phyloP scores from a whole-genome alignment of 1,140 invertebrate genomes.

The Lasioglossum albipes region DNA sequence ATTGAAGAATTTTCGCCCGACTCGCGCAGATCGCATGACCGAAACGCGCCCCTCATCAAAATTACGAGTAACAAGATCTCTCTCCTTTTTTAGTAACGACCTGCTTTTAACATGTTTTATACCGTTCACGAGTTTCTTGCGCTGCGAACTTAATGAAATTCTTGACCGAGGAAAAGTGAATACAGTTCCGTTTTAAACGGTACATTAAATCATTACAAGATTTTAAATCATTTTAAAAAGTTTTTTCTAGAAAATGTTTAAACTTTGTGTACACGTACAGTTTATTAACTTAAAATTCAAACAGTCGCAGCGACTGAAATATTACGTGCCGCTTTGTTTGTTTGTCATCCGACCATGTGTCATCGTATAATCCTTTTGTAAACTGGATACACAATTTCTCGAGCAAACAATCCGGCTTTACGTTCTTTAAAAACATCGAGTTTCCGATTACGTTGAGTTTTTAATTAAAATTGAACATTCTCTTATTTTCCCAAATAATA shows the following conservation, averaged over 20 bases:
- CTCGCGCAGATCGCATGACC: neutral
- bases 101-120: neutral
- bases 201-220: no score
- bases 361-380: neutral
- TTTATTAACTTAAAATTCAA: no score
- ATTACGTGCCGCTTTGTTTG: neutral
- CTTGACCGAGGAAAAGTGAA: neutral
- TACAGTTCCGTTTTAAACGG: neutral
- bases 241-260: no score
- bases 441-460: neutral
- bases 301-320: neutral
- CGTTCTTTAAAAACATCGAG: neutral
- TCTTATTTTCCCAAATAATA: no score
- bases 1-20: conserved; percentile 7
- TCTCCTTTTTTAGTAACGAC: conserved; percentile 10
- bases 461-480: neutral
- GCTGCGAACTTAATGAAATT: neutral
- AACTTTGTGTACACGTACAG: no score
- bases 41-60: neutral
- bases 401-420: neutral
- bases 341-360: neutral
- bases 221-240: no score
- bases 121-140: neutral
- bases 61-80: neutral
- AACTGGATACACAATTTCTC: neutral